phyloP scores from a whole-genome alignment of 2,113 vertebrate genomes.

The Morone chrysops region DNA sequence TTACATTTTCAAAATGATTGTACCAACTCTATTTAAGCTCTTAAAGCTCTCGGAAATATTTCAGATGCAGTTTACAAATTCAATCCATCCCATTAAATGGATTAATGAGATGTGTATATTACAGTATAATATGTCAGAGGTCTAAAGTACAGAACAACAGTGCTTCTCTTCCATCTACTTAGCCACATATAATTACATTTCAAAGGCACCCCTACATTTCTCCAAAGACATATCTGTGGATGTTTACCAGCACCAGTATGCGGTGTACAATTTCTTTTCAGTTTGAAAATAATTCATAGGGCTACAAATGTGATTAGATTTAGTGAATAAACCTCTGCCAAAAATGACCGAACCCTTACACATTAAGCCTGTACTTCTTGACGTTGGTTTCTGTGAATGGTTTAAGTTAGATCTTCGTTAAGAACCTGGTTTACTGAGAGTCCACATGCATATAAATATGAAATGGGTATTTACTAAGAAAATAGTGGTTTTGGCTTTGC shows the following conservation, averaged over 20 bases:
- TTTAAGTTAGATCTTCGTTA: background rate
- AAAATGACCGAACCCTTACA: background rate
- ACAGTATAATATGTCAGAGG: background rate
- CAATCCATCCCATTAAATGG: background rate
- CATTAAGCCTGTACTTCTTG: background rate
- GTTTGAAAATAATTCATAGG: background rate
- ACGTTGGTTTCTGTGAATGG: background rate
- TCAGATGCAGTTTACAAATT: background rate
- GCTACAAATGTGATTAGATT: background rate
- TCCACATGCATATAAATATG: constrained; percentile 13
- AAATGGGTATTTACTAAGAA: constrained; percentile 29
- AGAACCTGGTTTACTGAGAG: constrained; percentile 12
- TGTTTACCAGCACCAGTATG: background rate
- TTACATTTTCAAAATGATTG: constrained; percentile 6
- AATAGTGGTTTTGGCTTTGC: constrained; percentile 32
- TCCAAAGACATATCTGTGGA: background rate
- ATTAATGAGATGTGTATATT: background rate
- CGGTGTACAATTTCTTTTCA: background rate
- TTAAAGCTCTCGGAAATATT: background rate
- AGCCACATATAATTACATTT: background rate
- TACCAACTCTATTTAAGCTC: background rate
- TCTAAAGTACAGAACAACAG: background rate
- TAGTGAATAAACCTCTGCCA: background rate
- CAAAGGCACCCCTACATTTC: background rate
- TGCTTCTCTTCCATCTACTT: background rate